phyloP scores from a whole-genome alignment of 2,113 vertebrate species.

The Orientallactaga bullata region DNA sequence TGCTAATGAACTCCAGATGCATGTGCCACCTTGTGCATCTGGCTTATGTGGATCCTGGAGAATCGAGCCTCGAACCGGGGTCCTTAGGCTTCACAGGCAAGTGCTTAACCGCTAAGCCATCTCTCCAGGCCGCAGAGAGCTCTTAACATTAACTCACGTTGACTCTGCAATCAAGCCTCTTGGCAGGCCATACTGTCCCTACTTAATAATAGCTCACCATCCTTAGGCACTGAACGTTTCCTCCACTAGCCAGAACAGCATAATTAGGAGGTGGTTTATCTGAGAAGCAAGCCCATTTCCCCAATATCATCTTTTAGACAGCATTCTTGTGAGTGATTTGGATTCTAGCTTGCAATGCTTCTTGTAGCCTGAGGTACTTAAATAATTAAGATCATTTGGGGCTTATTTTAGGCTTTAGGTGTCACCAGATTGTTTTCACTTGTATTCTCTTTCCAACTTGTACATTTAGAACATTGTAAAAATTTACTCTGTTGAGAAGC shows the following conservation, averaged over 20 bases:
- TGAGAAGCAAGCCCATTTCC: background rate
- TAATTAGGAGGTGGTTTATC: background rate
- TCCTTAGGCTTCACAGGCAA: too few relatives aligned
- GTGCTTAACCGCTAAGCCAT: too few relatives aligned
- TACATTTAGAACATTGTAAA: constrained; percentile 48
- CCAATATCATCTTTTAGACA: background rate
- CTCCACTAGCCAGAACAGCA: background rate
- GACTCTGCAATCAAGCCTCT: background rate
- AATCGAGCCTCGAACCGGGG: too few relatives aligned
- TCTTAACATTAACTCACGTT: background rate
- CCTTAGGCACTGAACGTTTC: background rate
- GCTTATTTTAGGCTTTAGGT: constrained; percentile 60
- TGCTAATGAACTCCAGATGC: too few relatives aligned
- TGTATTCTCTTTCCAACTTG: constrained; percentile 19
- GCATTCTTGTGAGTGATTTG: background rate
- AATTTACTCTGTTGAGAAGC: constrained; percentile 46
- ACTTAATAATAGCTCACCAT: background rate
- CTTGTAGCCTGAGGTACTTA: constrained; percentile 11
- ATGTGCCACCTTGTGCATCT: too few relatives aligned
- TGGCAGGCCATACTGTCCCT: accelerated
- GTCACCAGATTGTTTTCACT: constrained; percentile 48
- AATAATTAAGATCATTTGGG: constrained; percentile 39
- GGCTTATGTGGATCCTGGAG: too few relatives aligned
- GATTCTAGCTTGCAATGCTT: background rate
- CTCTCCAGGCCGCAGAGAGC: too few relatives aligned